These are phyloP conservation scores for Phrynocephalus guinanensis DNA, from an alignment of 2,797 vertebrate species.

Conservation along the genomic window DNA sequence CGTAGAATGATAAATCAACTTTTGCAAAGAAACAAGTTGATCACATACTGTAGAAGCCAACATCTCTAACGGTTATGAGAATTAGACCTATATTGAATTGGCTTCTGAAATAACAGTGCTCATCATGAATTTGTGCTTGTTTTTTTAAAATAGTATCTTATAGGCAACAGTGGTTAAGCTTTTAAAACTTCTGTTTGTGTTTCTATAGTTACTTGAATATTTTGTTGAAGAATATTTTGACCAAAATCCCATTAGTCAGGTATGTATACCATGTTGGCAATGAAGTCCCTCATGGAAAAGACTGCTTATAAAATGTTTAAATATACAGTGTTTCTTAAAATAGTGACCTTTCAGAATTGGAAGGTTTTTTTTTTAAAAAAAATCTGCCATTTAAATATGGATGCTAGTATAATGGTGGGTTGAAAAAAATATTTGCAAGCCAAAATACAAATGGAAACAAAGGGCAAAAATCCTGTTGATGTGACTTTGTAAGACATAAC, in stretches of 20 bases:
- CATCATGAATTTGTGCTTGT: neutral
- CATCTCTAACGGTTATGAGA: neutral
- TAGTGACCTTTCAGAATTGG: neutral
- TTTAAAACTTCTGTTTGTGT: slow-evolving; percentile 38
- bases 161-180: neutral
- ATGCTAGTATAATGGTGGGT: too few relatives aligned
- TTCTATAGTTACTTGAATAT: slow-evolving; percentile 88
- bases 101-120: neutral
- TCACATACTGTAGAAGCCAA: neutral
- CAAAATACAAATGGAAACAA: too few relatives aligned
- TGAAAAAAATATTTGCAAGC: too few relatives aligned
- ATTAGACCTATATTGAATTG: neutral
- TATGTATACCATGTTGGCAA: slow-evolving; percentile 70
- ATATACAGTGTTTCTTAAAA: neutral
- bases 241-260: slow-evolving; percentile 99
- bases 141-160: neutral
- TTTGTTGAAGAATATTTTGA: slow-evolving; percentile 98
- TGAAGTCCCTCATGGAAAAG: neutral
- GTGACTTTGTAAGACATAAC: too few relatives aligned
- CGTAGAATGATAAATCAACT: neutral
- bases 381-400: too few relatives aligned
- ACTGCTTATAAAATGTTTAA: neutral
- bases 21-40: neutral
- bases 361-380: too few relatives aligned
- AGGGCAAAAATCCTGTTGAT: too few relatives aligned